Conservation (phyloP, 2,797 vertebrate species). For the Simalia tracyae region DNA sequence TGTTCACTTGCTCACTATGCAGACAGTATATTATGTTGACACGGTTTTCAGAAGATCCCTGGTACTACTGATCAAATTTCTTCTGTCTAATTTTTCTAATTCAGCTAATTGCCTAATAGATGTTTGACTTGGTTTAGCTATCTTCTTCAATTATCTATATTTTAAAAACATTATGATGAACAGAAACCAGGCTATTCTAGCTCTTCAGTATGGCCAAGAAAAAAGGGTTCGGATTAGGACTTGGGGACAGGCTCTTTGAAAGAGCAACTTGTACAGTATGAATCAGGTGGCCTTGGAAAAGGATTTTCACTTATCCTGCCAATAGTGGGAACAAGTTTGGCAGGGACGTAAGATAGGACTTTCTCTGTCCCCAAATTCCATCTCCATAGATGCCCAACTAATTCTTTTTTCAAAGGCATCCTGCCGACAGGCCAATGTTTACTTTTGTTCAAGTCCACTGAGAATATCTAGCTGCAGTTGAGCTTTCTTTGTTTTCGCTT, state of each 20-base stretch:
- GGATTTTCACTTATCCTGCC: not conserved
- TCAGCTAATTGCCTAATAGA: not conserved
- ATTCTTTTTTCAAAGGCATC: not conserved
- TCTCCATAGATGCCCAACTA: not conserved
- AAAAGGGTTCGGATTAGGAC: not conserved
- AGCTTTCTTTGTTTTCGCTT: too few species aligned
- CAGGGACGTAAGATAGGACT: not conserved
- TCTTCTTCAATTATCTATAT: not conserved
- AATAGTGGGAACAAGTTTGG: not conserved
- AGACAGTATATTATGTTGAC: conserved; percentile 6
- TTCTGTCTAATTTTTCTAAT: not conserved
- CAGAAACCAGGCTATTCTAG: not conserved
- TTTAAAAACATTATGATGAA: not conserved
- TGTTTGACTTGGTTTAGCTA: not conserved
- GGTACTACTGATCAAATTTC: not conserved
- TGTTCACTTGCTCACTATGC: not conserved
- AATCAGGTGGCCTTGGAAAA: not conserved
- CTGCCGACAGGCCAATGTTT: too few species aligned
- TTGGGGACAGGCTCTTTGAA: not conserved
- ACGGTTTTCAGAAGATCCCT: not conserved
- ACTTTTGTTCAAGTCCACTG: not conserved
- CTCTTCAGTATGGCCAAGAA: not conserved
- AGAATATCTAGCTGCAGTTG: not conserved
- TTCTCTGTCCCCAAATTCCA: not conserved
- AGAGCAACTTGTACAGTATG: not conserved